phyloP scores from a whole-genome alignment of 92 coral and sea anemone species.

The Phymanthus crucifer region DNA sequence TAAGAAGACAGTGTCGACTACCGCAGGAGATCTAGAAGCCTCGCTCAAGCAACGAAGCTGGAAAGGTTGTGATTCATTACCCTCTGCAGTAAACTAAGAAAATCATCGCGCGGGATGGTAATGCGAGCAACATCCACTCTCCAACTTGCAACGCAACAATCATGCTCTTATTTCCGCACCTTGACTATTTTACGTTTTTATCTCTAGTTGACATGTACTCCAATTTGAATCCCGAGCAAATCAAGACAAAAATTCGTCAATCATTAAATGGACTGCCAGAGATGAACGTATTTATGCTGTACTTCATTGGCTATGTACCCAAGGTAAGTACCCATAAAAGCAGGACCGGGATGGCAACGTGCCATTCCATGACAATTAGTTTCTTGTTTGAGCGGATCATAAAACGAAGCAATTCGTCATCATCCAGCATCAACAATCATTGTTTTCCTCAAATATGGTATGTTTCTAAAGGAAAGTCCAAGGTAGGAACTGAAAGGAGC shows the following conservation, averaged over 20 bases:
- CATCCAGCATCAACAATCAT: no score
- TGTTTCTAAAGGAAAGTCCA: no score
- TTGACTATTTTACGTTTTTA: not conserved
- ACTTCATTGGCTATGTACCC: constrained; percentile 64
- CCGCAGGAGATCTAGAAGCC: constrained; percentile 20
- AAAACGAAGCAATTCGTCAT: no score
- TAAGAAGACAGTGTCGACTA: not conserved
- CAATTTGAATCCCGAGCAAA: constrained; percentile 23
- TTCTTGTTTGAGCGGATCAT: no score
- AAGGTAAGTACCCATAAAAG: constrained; percentile 22
- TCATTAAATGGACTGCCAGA: constrained; percentile 21
- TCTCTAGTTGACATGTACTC: constrained; percentile 33
- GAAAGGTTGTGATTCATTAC: no score
- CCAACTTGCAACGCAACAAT: no score
- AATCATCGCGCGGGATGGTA: no score
- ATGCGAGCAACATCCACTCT: no score
- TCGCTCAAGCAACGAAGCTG: constrained; percentile 21
- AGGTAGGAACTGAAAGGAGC: no score
- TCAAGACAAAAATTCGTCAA: constrained; percentile 22
- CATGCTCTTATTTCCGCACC: not conserved
- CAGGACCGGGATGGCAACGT: not conserved
- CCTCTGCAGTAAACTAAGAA: no score
- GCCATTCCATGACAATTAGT: no score
- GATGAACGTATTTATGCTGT: constrained; percentile 56
- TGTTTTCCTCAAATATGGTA: no score